Conservation (phyloP, 2,113 vertebrate species). For the Campylorhamphus procurvoides region DNA sequence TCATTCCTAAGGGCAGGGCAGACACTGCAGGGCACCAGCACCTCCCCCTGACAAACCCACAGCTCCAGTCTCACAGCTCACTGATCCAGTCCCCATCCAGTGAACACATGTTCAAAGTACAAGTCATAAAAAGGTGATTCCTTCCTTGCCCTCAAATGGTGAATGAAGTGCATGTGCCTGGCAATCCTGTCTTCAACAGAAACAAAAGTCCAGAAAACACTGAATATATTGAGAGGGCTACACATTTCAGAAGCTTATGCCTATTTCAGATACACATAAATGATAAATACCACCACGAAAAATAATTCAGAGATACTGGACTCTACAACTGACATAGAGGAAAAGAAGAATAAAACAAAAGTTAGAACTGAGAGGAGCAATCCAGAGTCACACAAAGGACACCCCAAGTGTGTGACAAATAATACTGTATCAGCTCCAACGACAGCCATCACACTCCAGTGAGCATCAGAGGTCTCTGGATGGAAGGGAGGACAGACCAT, state of each 20-base stretch:
- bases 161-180: fast-evolving
- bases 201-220: not conserved
- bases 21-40: not conserved
- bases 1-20: not conserved
- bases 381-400: not conserved
- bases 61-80: not conserved
- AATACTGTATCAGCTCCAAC: not conserved
- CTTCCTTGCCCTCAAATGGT: not conserved
- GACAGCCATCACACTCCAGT: not conserved
- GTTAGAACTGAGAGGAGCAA: not conserved
- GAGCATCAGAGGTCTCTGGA: not conserved
- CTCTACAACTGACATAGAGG: not conserved
- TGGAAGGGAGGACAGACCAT: not conserved
- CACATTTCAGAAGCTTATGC: not conserved
- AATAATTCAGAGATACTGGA: not conserved
- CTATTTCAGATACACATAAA: not conserved
- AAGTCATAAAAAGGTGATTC: not conserved
- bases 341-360: not conserved
- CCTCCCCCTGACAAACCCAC: not conserved
- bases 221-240: not conserved
- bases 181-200: not conserved
- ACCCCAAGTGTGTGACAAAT: not conserved
- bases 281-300: not conserved
- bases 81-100: not conserved
- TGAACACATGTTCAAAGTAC: not conserved